Evolutionary conservation across 1,140 invertebrate genomes (phyloP), one percentile per base, ranked within the genome.

Genomic region (Tenebrio molitor): DNA sequence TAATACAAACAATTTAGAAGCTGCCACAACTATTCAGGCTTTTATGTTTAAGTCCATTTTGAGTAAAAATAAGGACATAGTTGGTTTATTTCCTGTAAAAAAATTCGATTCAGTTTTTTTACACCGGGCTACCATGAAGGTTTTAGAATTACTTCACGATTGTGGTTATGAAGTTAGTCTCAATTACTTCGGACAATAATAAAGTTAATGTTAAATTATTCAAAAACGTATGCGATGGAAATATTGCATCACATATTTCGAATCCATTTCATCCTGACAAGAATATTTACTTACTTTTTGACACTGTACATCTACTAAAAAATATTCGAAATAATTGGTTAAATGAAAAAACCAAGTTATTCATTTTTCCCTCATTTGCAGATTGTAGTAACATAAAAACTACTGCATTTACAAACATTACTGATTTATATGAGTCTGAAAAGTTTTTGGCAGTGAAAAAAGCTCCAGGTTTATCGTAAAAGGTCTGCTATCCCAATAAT

Each of bases 101-200:
- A 29, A 53, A 6, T 53, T 69, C 6, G 29, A 25, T 34, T 1
- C 67, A 53, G 67, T 33, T 12, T 53, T 29, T 69, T 17, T 69
- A 12, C 12, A 23, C n/a, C 3, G 39, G n/a, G n/a, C 19, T 5
- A 19, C 41, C 19, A 1, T 19, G 10, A 19, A 53, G 6, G 42
- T 69, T 15, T 23, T 69, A 12, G 10, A 53, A 34, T 29, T 29
- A 10, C 19, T 53, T 6, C 44, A 12, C 16, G 10, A 8, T 14
- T 29, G n/a, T 0, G 44, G 67, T 53, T 69, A 53, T 53, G n/a
- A 23, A 19, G 46, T 69, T 53, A n/a, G 14, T 69, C 3, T 16
- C 42, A 15, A 53, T 69, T n/a, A 69, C 46, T 12, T 50, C 67
- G 1, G 44, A 69, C 44, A 69, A 69, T 53, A 46, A 69, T 19